Evolutionary conservation across 1,140 invertebrate genomes (phyloP), one percentile per base, ranked within the genome.

Genomic region (Ganaspis sp.): DNA sequence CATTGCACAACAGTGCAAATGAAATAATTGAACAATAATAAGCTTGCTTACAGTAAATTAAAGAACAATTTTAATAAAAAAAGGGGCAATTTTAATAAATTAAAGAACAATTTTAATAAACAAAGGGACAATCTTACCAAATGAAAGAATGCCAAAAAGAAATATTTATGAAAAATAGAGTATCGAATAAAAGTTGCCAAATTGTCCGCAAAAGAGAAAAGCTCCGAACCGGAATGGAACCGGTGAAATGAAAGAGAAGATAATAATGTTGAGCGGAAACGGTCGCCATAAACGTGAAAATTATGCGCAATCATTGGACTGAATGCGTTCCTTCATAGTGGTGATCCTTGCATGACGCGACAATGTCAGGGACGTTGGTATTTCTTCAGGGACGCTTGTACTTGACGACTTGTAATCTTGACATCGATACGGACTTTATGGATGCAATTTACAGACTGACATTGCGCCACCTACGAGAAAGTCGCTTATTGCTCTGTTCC

Each of bases 281-380:
- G 1, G 45, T 17, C n/a, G 45, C 12, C 19, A 49, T 19, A 49
- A 19, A 49, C 0, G 45, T 19, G 29, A 34, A 34, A 34, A 17
- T 49, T 17, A 17, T 49, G 17, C n/a, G 45, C 42, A 64, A 26
- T 64, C 19, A 11, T 23, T 58, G 75, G 71, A 54, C 77, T 74
- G 64, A 76, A 81, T 54, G 74, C 76, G 74, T 75, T 77, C 75
- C 77, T 79, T 81, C 79, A 72, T 74, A 49, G 54, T 74, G 45
- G 71, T 21, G 80, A 81, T 85, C 85, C 84, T 89, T 86, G 84
- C 85, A 83, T 84, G 80, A 85, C 82, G 80, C 78, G 83, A 81
- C 90, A 91, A 90, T 90, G 88, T 89, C 89, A 89, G 82, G 86
- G 88, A 79, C 85, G 81, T 85, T 84, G 73, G 84, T 76, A 73